Evolutionary conservation across 2,797 vertebrate species (phyloP).

Genomic region (Acrocephalus scirpaceus): DNA sequence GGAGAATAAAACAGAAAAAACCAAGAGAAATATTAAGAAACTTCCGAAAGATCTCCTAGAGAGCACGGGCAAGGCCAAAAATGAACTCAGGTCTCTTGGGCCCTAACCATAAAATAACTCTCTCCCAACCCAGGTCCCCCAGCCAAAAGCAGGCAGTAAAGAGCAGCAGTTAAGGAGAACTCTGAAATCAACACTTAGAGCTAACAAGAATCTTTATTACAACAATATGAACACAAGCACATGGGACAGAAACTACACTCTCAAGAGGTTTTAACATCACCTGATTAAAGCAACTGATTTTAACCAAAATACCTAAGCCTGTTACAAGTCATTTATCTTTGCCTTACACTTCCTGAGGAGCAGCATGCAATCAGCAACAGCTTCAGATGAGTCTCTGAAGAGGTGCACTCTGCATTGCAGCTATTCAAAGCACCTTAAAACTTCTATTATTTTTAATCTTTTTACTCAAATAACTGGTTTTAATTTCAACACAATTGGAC

Average conservation of each 20-base stretch:
- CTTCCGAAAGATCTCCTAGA: slow-evolving; percentile 15
- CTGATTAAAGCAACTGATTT: slow-evolving; percentile 29
- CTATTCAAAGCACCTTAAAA: background rate
- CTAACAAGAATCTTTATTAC: slow-evolving; percentile 56
- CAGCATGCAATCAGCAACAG: background rate
- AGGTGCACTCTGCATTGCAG: background rate
- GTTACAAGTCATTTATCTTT: background rate
- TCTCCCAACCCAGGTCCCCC: background rate
- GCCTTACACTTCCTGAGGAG: background rate
- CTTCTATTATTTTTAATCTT: background rate
- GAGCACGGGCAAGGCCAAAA: slow-evolving; percentile 32
- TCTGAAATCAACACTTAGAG: slow-evolving; percentile 52
- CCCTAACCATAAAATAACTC: slow-evolving; percentile 49
- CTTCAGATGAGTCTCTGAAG: background rate
- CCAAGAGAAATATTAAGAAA: slow-evolving; percentile 31
- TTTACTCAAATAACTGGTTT: background rate
- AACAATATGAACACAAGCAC: slow-evolving; percentile 32
- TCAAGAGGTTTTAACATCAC: background rate
- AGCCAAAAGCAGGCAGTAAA: slow-evolving; percentile 56
- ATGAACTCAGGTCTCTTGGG: slow-evolving; percentile 36
- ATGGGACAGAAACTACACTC: background rate
- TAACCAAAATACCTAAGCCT: background rate
- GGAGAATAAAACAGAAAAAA: slow-evolving; percentile 9
- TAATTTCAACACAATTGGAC: background rate
- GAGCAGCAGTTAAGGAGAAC: slow-evolving; percentile 44